Evolutionary conservation across 2,113 vertebrate genomes (phyloP).

Genomic region (Aythya baeri): DNA sequence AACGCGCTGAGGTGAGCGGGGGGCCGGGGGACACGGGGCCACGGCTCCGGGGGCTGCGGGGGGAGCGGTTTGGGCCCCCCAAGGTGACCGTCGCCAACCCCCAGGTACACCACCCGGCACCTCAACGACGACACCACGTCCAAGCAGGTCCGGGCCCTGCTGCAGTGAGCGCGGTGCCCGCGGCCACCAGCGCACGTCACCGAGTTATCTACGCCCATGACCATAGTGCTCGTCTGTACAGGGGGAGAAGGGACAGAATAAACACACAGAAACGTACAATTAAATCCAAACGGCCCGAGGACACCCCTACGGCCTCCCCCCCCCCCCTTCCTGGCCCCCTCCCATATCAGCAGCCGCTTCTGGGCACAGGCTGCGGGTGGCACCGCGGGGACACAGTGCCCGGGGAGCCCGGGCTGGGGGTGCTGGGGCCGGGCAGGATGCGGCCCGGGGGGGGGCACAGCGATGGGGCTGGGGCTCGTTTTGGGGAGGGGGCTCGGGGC

Average conservation of each 20-base stretch:
- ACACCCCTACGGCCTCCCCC: accelerated
- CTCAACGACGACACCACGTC: constrained; percentile 94
- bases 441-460: not conserved
- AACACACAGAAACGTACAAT: not conserved
- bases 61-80: accelerated
- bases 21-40: accelerated
- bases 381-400: accelerated
- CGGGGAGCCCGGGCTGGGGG: not conserved
- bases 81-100: not conserved
- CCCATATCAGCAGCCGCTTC: not conserved
- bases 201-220: constrained; percentile 78
- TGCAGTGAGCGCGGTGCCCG: constrained; percentile 79
- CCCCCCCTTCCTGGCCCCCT: too few relatives aligned
- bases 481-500: not conserved
- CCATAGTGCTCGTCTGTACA: constrained; percentile 86
- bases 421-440: not conserved
- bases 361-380: not conserved
- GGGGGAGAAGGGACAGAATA: constrained; percentile 11
- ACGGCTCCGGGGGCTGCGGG: too few relatives aligned
- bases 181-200: constrained; percentile 35
- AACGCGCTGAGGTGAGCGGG: constrained; percentile 87
- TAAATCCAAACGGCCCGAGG: not conserved
- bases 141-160: constrained; percentile 93
- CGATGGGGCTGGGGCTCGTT: not conserved
- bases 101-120: constrained; percentile 92